Evolutionary conservation across 64 coral and sea anemone genomes (phyloP).

Genomic region (Exaiptasia diaphana): DNA sequence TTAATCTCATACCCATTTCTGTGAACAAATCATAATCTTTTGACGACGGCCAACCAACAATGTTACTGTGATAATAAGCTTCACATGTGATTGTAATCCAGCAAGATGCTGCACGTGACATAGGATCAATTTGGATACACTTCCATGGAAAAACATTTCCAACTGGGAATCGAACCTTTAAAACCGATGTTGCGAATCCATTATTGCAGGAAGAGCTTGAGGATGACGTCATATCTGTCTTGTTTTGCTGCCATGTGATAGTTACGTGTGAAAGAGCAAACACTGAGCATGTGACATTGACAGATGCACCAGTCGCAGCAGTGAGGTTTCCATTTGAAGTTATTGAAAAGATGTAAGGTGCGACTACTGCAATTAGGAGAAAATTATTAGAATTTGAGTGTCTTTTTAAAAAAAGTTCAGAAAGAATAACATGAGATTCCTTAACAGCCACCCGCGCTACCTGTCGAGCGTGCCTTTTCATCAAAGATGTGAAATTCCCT

Average conservation of each 20-base stretch:
- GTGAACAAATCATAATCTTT: not conserved
- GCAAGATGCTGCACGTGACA: not conserved
- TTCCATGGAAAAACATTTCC: not conserved
- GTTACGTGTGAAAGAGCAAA: not conserved
- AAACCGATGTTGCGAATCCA: not conserved
- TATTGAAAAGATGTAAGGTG: not conserved
- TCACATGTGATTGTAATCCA: not conserved
- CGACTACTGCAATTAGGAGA: too few species aligned
- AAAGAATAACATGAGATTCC: too few species aligned
- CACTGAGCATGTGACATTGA: not conserved
- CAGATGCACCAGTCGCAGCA: not conserved
- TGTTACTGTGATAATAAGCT: not conserved
- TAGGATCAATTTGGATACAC: not conserved
- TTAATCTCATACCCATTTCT: not conserved
- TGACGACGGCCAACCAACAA: not conserved
- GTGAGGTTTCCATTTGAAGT: not conserved
- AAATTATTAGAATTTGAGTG: too few species aligned
- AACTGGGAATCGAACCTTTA: not conserved
- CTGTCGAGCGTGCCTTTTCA: too few species aligned
- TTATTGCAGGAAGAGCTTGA: not conserved
- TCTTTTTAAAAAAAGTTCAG: too few species aligned
- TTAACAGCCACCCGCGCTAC: too few species aligned
- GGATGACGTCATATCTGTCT: not conserved
- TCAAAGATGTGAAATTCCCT: too few species aligned
- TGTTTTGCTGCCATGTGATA: not conserved